Evolutionary conservation across 2,797 vertebrate genomes (phyloP).

Genomic region (Artibeus jamaicensis): DNA sequence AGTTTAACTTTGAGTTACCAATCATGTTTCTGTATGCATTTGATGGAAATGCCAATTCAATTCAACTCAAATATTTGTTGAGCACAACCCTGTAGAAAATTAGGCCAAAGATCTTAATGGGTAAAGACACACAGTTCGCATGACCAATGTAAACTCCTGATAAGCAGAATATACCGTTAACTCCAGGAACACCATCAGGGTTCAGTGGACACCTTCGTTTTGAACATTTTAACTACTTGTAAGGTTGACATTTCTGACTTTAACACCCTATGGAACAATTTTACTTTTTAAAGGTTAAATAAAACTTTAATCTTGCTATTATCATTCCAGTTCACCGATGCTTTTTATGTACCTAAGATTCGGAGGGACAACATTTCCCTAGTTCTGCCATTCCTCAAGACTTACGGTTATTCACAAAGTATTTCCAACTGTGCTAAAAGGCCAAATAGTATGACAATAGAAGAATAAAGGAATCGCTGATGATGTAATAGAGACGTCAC

Average conservation of each 20-base stretch:
- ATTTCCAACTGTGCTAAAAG: background rate
- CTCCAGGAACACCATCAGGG: background rate
- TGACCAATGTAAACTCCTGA: background rate
- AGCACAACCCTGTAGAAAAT: background rate
- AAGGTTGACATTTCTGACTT: background rate
- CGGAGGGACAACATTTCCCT: background rate
- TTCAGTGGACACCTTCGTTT: background rate
- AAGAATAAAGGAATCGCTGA: background rate
- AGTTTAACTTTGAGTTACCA: background rate
- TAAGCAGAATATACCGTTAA: background rate
- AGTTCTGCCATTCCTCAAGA: background rate
- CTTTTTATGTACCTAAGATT: background rate
- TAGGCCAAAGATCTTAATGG: background rate
- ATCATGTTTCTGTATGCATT: background rate
- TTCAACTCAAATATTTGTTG: constrained; percentile 41
- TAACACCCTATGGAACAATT: background rate
- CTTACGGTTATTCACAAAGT: background rate
- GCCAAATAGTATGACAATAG: background rate
- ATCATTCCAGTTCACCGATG: background rate
- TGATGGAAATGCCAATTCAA: background rate
- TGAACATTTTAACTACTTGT: background rate
- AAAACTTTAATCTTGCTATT: background rate
- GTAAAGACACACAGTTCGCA: background rate
- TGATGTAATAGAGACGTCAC: background rate
- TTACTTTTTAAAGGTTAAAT: background rate